phyloP scores from a whole-genome alignment of 2,113 vertebrate species.

The Mystacornis crossleyi region DNA sequence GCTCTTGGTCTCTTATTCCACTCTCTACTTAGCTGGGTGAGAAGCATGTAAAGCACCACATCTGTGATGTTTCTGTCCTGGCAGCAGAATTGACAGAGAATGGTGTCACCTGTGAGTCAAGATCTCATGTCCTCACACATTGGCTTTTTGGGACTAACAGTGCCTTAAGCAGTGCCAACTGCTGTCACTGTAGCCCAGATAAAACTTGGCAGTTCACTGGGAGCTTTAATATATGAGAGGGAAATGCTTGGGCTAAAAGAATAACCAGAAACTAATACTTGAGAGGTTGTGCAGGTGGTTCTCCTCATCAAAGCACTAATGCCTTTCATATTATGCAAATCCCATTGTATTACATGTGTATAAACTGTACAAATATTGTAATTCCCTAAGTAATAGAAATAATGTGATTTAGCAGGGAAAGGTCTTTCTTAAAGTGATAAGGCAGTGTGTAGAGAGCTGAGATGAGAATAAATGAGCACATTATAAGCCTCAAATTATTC shows the following conservation, averaged over 20 bases:
- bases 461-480: background rate
- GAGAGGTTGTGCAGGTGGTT: background rate
- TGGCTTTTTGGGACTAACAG: background rate
- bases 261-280: background rate
- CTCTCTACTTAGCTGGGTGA: background rate
- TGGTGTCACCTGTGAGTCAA: background rate
- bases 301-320: slow-evolving; percentile 23
- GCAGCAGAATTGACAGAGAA: background rate
- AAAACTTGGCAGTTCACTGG: background rate
- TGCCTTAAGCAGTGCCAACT: background rate
- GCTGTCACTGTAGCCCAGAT: background rate
- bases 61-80: background rate
- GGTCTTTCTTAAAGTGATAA: background rate
- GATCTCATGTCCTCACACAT: background rate
- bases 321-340: slow-evolving; percentile 33
- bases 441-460: background rate
- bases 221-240: background rate
- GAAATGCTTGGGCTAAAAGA: background rate
- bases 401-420: slow-evolving; percentile 21
- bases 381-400: slow-evolving; percentile 34
- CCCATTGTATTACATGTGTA: slow-evolving; percentile 8
- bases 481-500: background rate
- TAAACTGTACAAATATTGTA: slow-evolving; percentile 48
- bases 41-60: background rate
- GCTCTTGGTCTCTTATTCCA: background rate